Evolutionary conservation across 1,140 invertebrate species (phyloP), one percentile per base, ranked within the genome.

Genomic region (Phymorhynchus buccinoides): DNA sequence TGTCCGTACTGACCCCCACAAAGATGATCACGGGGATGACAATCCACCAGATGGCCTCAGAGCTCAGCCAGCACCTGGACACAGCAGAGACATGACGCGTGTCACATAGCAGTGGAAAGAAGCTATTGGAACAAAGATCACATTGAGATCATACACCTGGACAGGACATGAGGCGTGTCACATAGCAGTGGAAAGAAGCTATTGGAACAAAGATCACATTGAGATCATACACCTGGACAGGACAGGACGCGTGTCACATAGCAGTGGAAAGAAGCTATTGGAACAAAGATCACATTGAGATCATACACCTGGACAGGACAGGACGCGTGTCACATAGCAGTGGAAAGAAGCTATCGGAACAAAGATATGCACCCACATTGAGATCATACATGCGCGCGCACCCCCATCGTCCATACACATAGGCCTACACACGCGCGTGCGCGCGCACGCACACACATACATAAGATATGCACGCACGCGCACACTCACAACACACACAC

Each of bases 41-140:
- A 35, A 75, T 4, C 73, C 73, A 75, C 73, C 73, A 75, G 37
- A 75, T 22, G 0, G 73, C 73, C 1, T 75, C 37, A 27, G 32
- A 3, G 27, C 18, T 75, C 14, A 75, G 73, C 73, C 73, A 75
- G 37, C 73, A 75, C 73, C 73, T 75, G 68, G 22, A 52, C 48
- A 52, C 22, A 52, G 48, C 48, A 52, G 22, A 52, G 9, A 12
- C 22, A 52, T 52, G 48, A 52, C 48, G 22, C 9, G 48, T 52
- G 48, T 12, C 48, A 12, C 22, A 22, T 9, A 52, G 48, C 48
- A 52, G 9, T 22, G 48, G 9, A 52, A 22, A 52, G 22, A 52
- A 12, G 48, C 9, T 52, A 22, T 9, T 71, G 35, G 30, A 18
- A 71, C 9, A 12, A 7, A 35, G 6, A 35, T 71, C 18, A 37